These are phyloP conservation scores for Anguilla marmorata DNA, from an alignment of 2,797 vertebrate genomes.

Conservation along the genomic window DNA sequence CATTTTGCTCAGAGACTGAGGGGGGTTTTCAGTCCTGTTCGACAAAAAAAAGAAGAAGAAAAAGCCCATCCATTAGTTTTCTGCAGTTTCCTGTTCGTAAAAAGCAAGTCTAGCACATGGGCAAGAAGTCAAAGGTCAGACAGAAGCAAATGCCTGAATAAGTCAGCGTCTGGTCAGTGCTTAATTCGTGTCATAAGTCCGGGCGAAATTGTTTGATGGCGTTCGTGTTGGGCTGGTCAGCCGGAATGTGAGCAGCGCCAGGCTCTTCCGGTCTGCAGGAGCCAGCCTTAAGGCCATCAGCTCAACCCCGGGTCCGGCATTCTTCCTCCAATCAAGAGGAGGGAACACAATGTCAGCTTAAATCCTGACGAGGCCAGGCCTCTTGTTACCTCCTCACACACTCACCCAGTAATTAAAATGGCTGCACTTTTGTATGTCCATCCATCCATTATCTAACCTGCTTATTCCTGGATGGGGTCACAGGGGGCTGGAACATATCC, in stretches of 20 bases:
- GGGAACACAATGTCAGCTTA: neutral
- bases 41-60: neutral
- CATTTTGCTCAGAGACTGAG: neutral
- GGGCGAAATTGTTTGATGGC: neutral
- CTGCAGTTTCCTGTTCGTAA: neutral
- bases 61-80: too few relatives aligned
- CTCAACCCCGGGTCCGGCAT: neutral
- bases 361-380: neutral
- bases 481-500: too few relatives aligned
- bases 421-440: too few relatives aligned
- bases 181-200: neutral
- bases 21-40: neutral
- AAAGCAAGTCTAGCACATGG: neutral
- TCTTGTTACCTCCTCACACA: neutral
- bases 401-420: neutral
- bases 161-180: neutral
- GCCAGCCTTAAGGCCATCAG: neutral
- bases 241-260: neutral
- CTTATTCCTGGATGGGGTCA: too few relatives aligned
- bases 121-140: neutral
- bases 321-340: neutral
- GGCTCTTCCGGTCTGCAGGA: neutral
- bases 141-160: neutral
- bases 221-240: neutral
- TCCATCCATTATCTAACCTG: too few relatives aligned